Evolutionary conservation across 2,888 invertebrate genomes (phyloP).

Genomic region (Podabrus alpinus): DNA sequence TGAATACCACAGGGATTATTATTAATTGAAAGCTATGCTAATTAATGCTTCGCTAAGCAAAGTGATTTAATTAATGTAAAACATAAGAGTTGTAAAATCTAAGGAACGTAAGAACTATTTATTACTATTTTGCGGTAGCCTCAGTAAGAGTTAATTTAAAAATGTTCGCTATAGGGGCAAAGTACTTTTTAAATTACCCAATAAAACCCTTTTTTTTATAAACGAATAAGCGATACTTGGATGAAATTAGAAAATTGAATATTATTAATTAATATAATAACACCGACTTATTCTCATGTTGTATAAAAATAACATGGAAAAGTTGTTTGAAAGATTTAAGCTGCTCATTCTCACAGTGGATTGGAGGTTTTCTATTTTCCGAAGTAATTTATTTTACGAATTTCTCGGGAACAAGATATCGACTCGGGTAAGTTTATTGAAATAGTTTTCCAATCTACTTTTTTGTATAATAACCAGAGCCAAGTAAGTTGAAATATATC

Average conservation of each 20-base stretch:
- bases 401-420: constrained; percentile 31
- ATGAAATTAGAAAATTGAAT: neutral
- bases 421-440: constrained; percentile 33
- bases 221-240: neutral
- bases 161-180: neutral
- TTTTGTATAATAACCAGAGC: constrained; percentile 30
- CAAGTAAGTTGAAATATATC: constrained; percentile 31
- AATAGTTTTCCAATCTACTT: constrained; percentile 36
- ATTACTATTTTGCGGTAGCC: neutral
- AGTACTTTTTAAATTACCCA: neutral
- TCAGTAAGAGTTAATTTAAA: neutral
- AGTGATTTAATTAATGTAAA: constrained; percentile 36
- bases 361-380: constrained; percentile 27
- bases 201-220: neutral
- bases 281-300: neutral
- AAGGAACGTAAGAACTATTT: neutral
- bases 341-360: constrained; percentile 21
- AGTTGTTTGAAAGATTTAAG: constrained; percentile 22
- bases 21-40: constrained; percentile 48
- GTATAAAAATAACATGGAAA: constrained; percentile 17
- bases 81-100: constrained; percentile 18
- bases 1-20: constrained; percentile 53
- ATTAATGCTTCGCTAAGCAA: constrained; percentile 39
- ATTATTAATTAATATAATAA: neutral
- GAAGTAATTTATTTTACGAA: constrained; percentile 33